Evolutionary conservation across 1,140 invertebrate species (phyloP).

Genomic region (Plectrocnemia conspersa): DNA sequence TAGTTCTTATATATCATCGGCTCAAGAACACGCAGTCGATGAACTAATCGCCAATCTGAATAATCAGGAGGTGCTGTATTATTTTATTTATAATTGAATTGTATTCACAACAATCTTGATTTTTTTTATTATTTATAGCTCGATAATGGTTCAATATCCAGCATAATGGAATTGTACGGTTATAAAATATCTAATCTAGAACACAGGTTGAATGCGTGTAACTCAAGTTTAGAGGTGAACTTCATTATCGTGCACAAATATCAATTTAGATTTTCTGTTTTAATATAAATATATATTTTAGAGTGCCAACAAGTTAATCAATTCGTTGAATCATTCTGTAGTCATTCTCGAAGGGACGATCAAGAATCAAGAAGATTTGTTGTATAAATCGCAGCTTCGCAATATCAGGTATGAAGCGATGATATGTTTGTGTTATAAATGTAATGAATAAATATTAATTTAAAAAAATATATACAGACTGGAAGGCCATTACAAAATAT

Average conservation of each 20-base stretch:
- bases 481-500: slow-evolving; percentile 33
- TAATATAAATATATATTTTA: slow-evolving; percentile 28
- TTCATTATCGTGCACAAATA: not conserved
- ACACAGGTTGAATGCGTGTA: slow-evolving; percentile 44
- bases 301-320: slow-evolving; percentile 47
- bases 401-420: slow-evolving; percentile 42
- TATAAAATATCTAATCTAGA: slow-evolving; percentile 56
- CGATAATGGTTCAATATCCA: slow-evolving; percentile 55
- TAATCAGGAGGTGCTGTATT: slow-evolving; percentile 38
- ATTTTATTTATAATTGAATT: too few species aligned
- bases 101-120: too few species aligned
- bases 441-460: not conserved
- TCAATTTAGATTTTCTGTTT: slow-evolving; percentile 10
- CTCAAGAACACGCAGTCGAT: slow-evolving; percentile 52
- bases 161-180: slow-evolving; percentile 67
- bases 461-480: slow-evolving; percentile 15
- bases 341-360: slow-evolving; percentile 46
- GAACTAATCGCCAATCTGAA: slow-evolving; percentile 47
- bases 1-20: slow-evolving; percentile 40
- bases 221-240: slow-evolving; percentile 44
- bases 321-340: slow-evolving; percentile 45
- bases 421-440: slow-evolving; percentile 5
- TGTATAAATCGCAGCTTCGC: slow-evolving; percentile 47
- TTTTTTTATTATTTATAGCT: too few species aligned
- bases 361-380: slow-evolving; percentile 45